Evolutionary conservation across 2,888 invertebrate species (phyloP).

Genomic region (Odontocolon sp.): DNA sequence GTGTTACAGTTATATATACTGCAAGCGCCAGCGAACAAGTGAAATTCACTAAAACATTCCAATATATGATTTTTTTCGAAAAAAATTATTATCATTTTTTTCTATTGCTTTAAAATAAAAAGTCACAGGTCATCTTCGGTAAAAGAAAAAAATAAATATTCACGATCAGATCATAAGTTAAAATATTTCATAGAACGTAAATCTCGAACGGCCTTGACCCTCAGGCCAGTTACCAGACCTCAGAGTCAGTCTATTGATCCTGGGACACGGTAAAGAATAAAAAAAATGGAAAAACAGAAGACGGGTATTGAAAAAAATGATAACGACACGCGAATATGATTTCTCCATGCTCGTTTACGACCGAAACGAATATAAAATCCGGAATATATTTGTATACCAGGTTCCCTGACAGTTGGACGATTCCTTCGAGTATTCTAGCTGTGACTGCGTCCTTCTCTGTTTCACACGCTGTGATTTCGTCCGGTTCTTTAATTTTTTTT

Average conservation of each 20-base stretch:
- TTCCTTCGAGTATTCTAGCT: constrained; percentile 27
- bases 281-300: constrained; percentile 22
- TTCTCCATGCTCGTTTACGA: constrained; percentile 59
- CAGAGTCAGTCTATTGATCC: background rate
- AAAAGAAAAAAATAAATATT: constrained; percentile 1
- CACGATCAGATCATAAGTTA: constrained; percentile 32
- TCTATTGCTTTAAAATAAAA: constrained; percentile 8
- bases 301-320: constrained; percentile 44
- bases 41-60: background rate
- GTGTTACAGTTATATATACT: constrained; percentile 42
- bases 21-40: constrained; percentile 56
- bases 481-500: background rate
- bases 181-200: background rate
- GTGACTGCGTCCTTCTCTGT: constrained; percentile 24
- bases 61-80: background rate
- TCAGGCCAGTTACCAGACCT: constrained; percentile 11
- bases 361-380: constrained; percentile 56
- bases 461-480: background rate
- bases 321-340: constrained; percentile 59
- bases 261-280: background rate
- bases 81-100: constrained; percentile 36
- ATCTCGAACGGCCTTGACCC: constrained; percentile 52
- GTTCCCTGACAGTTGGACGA: constrained; percentile 12
- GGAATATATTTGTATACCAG: constrained; percentile 50
- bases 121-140: background rate